phyloP scores from a whole-genome alignment of 2,888 invertebrate species.

The Drosophila mayaguana region DNA sequence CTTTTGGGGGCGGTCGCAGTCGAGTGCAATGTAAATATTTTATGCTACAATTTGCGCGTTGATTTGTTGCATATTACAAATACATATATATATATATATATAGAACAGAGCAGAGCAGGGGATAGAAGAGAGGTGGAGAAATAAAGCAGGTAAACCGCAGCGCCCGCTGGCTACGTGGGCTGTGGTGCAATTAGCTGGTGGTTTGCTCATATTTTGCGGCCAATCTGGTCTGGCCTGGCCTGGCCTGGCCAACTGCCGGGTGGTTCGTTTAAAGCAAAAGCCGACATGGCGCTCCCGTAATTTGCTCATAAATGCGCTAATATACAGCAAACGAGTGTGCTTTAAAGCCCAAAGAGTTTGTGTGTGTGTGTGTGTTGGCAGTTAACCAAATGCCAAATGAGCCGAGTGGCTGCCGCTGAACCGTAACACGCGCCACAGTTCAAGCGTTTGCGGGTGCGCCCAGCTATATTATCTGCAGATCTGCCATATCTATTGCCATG shows the following conservation, averaged over 20 bases:
- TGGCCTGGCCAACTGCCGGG: slow-evolving; percentile 32
- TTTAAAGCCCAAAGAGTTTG: slow-evolving; percentile 5
- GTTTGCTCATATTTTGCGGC: slow-evolving; percentile 59
- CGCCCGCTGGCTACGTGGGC: slow-evolving; percentile 68
- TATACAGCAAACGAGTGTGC: slow-evolving; percentile 54
- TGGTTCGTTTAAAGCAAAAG: slow-evolving; percentile 46
- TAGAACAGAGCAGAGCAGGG: neutral
- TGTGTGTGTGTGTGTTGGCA: slow-evolving; percentile 16
- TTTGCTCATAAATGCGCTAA: slow-evolving; percentile 77
- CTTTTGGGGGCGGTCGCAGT: slow-evolving; percentile 6
- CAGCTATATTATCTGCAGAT: slow-evolving; percentile 24
- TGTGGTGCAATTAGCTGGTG: slow-evolving; percentile 68
- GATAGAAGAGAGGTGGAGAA: neutral
- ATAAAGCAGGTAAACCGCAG: slow-evolving; percentile 43
- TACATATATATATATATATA: neutral
- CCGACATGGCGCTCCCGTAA: slow-evolving; percentile 72
- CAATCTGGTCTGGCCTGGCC: slow-evolving; percentile 11
- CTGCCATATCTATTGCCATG: slow-evolving; percentile 3
- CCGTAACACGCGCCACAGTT: slow-evolving; percentile 56
- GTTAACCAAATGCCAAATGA: slow-evolving; percentile 41
- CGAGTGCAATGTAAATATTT: slow-evolving; percentile 69
- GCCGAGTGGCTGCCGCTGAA: slow-evolving; percentile 38
- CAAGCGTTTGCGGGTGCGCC: slow-evolving; percentile 37
- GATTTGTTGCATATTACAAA: slow-evolving; percentile 77
- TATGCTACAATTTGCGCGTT: slow-evolving; percentile 77